Conservation (phyloP, 2,113 vertebrate species). For the Ammodytes dubius region DNA sequence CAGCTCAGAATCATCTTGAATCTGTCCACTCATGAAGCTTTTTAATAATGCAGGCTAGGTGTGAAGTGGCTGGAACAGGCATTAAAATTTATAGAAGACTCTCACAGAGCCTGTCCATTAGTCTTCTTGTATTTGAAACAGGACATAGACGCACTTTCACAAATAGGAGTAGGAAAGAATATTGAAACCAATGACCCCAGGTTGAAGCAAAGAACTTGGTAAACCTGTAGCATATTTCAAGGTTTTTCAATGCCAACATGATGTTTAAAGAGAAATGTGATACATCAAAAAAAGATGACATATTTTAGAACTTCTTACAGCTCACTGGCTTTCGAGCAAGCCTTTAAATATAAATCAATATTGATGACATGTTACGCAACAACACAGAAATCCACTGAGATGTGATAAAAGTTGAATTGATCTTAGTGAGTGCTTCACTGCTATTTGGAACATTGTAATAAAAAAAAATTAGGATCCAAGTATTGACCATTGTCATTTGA, state of each 20-base stretch:
- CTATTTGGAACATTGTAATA: not conserved
- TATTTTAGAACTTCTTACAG: not conserved
- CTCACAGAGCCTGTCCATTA: conserved; percentile 45
- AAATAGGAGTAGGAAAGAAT: conserved; percentile 16
- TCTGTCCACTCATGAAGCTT: conserved; percentile 26
- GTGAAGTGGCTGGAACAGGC: conserved; percentile 36
- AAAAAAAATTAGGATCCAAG: not conserved
- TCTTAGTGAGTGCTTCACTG: not conserved
- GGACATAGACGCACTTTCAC: conserved; percentile 40
- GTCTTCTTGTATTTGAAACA: conserved; percentile 50
- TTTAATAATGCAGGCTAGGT: conserved; percentile 57
- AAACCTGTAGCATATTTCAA: not conserved
- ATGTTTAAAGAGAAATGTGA: not conserved
- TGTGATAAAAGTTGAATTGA: not conserved
- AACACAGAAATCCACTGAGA: not conserved
- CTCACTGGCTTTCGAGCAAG: not conserved
- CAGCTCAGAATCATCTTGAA: conserved; percentile 18
- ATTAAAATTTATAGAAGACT: conserved; percentile 58
- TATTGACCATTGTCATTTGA: not conserved
- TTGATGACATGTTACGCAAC: not conserved
- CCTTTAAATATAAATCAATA: not conserved
- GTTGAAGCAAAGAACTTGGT: not conserved
- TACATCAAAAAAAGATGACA: not conserved
- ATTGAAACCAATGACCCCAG: conserved; percentile 11
- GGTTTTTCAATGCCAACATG: not conserved